These are phyloP conservation scores for Callitettix versicolor DNA, from an alignment of 1,140 invertebrate species.

Conservation along the genomic window DNA sequence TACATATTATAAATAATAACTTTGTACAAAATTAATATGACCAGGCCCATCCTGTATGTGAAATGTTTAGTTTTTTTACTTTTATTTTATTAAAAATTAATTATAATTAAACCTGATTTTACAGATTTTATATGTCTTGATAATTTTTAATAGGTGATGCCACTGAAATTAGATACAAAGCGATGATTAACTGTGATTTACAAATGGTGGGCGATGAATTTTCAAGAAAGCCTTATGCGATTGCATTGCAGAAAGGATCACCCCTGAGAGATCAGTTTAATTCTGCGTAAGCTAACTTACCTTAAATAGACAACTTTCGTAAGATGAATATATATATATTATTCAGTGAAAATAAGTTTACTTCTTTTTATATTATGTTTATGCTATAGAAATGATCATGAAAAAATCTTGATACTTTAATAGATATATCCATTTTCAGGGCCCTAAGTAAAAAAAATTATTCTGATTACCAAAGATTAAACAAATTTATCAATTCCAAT, in stretches of 20 bases:
- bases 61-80: no score
- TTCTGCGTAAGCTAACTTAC: slow-evolving; percentile 57
- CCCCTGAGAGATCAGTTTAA: slow-evolving; percentile 85
- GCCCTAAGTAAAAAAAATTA: no score
- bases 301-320: background rate
- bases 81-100: background rate
- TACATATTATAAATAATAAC: no score
- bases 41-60: no score
- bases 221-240: slow-evolving; percentile 90
- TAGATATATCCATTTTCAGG: no score
- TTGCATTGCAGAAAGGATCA: slow-evolving; percentile 92
- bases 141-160: slow-evolving; percentile 57
- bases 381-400: background rate
- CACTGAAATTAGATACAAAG: slow-evolving; percentile 79
- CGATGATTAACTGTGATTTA: slow-evolving; percentile 81
- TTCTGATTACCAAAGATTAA: no score
- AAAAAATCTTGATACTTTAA: no score
- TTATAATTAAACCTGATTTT: background rate
- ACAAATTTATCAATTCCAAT: no score
- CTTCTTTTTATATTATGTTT: background rate
- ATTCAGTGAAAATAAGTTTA: background rate
- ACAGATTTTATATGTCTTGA: background rate
- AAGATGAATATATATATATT: background rate
- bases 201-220: slow-evolving; percentile 90
- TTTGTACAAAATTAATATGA: no score